These are phyloP conservation scores for Hylia prasina DNA, from an alignment of 2,113 vertebrate species.

Conservation along the genomic window DNA sequence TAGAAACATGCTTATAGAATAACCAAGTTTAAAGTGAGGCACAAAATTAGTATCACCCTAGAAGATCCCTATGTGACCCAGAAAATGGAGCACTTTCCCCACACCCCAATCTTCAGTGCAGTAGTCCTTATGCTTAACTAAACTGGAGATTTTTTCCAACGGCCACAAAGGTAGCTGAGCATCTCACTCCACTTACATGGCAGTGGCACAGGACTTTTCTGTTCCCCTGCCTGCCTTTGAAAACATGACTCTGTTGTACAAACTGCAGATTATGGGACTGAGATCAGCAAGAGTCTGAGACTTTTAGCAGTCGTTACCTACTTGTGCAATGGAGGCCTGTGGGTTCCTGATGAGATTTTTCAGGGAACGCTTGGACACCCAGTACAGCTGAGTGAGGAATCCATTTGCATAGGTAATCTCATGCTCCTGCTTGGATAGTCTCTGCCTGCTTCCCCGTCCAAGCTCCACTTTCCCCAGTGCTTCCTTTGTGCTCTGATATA, in stretches of 20 bases:
- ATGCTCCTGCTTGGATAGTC: not conserved
- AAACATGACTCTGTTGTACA: not conserved
- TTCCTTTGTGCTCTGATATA: slow-evolving; percentile 35
- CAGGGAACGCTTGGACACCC: slow-evolving; percentile 65
- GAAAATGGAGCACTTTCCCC: not conserved
- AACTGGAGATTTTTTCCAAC: not conserved
- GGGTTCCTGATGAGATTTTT: slow-evolving; percentile 69
- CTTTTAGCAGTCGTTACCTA: not conserved
- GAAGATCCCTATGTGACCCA: not conserved
- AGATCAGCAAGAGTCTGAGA: not conserved
- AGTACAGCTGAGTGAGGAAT: slow-evolving; percentile 64
- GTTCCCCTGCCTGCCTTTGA: not conserved
- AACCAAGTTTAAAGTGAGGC: not conserved
- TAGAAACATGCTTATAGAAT: not conserved
- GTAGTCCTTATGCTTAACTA: not conserved
- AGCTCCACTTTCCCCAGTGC: slow-evolving; percentile 44
- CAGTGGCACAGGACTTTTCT: not conserved
- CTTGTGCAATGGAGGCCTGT: slow-evolving; percentile 66
- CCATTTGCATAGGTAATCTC: slow-evolving; percentile 67
- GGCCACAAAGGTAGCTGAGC: not conserved
- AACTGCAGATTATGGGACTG: not conserved
- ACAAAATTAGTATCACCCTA: not conserved
- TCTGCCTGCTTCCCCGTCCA: not conserved
- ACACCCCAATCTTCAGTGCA: not conserved
- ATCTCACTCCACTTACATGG: not conserved